Evolutionary conservation across 2,888 invertebrate species (phyloP), one percentile per base, ranked within the genome.

Genomic region (Bellardia pandia): DNA sequence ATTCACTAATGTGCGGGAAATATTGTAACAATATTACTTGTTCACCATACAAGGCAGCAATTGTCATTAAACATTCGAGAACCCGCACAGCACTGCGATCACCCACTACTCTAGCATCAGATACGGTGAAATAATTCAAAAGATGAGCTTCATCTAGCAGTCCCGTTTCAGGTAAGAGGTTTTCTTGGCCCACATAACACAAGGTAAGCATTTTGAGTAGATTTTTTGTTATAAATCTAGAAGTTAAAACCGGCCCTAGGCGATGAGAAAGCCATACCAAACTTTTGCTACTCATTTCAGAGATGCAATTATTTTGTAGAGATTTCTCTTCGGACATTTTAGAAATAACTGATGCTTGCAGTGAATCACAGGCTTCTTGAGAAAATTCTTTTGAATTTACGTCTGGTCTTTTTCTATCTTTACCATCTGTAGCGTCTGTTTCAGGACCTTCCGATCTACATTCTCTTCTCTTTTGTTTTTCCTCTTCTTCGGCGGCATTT

Each of bases 181-280:
- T 97, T 88, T 97, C 97, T 91, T 95, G 96, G 0, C 97, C 98
- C 33, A 98, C 96, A 92, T 98, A 99, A 93, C 99, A 99, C 3
- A 99, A 94, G 0, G 98, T 97, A 76, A 99, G 94, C 97, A 99
- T 98, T 91, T 98, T 96, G 13, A 99, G 94, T 88, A 99, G 94
- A 94, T 99, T 99, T 85, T 98, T 95, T 0, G 98, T 97, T 42
- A 99, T 95, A 94, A 98, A 97, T 89, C 97, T 96, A 58, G 99
- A 98, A 0, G 98, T 98, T 37, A 99, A 94, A 68, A 99, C 98
- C 0, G 99, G 99, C 0, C 99, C 99, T 23, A 99, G 94, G 88
- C 98, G 95, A 94, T 98, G 98, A 0, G 98, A 96, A 84, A 99
- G 92, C 99, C 99, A 99, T 86, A 98, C 96, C 1, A 98, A 94